Evolutionary conservation across 2,113 vertebrate species (phyloP).

Genomic region (Anoplopoma fimbria): DNA sequence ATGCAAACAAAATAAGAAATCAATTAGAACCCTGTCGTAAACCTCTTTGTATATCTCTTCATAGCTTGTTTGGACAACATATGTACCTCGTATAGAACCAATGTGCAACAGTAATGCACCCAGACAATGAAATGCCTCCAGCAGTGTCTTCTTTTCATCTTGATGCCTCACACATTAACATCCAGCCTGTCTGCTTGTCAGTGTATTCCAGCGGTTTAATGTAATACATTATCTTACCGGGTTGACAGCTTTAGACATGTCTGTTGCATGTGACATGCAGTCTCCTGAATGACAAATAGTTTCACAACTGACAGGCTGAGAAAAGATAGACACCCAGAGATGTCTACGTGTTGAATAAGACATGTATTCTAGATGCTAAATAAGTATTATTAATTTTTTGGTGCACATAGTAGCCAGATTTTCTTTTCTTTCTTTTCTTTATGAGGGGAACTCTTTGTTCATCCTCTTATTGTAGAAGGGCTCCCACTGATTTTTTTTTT

Average conservation of each 20-base stretch:
- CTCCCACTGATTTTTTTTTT: neutral
- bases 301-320: slow-evolving; percentile 45
- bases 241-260: slow-evolving; percentile 55
- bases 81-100: slow-evolving; percentile 15
- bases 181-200: slow-evolving; percentile 60
- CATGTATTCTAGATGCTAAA: neutral
- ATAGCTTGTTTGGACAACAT: slow-evolving; percentile 24
- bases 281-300: slow-evolving; percentile 49
- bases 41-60: slow-evolving; percentile 18
- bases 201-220: slow-evolving; percentile 59
- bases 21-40: neutral
- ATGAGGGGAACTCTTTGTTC: neutral
- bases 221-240: slow-evolving; percentile 62
- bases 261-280: slow-evolving; percentile 49
- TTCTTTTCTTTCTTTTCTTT: neutral
- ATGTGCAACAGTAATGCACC: slow-evolving; percentile 17
- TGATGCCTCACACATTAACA: slow-evolving; percentile 55
- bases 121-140: slow-evolving; percentile 50
- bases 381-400: neutral
- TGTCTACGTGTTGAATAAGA: slow-evolving; percentile 22
- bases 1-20: neutral
- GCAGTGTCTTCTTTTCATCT: slow-evolving; percentile 57
- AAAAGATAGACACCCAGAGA: slow-evolving; percentile 15
- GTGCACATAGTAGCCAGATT: neutral
- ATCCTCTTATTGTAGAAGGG: neutral